Evolutionary conservation across 2,113 vertebrate genomes (phyloP), one percentile per base, ranked within the genome.

Genomic region (Ictalurus punctatus): DNA sequence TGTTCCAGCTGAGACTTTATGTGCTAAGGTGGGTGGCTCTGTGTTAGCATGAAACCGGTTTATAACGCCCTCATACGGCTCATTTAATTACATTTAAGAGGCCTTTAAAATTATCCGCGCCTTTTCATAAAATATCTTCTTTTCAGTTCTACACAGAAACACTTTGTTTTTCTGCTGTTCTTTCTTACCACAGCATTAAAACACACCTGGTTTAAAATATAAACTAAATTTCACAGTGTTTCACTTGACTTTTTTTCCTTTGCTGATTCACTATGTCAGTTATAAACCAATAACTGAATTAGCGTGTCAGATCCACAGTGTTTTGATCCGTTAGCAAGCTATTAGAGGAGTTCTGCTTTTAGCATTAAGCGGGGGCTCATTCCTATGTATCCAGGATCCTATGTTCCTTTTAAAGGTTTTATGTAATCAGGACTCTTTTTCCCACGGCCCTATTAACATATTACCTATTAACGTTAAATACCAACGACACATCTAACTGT

Each of bases 31-130:
- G 23, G 69, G 73, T 3, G 19, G 78, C 78, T 56, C 25, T 0
- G 78, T n/a, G 48, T 80, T 80, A 54, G 58, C 73, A 63, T 84
- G 69, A 56, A 71, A 59, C 13, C 19, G 12, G 30, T 76, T 88
- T 71, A 79, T 59, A 88, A 71, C 73, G 40, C 61, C 23, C 63
- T 69, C 48, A 84, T 34, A 76, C 19, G 48, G n/a, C 37, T 73
- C 65, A 73, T 44, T 73, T 74, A 81, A 88, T 83, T 88, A 88
- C 13, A 1, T 83, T 73, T 76, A 74, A 84, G 73, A 81, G 69
- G 81, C 37, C 34, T 83, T 76, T 76, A 34, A 88, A 88, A 30
- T 23, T 21, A 71, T 56, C 81, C 8, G 16, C 25, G n/a, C 56
- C 25, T 73, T 83, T 82, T 63, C 40, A 76, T 84, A n/a, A 56